Evolutionary conservation across 2,888 invertebrate genomes (phyloP).

Genomic region (Emmelina monodactyla): DNA sequence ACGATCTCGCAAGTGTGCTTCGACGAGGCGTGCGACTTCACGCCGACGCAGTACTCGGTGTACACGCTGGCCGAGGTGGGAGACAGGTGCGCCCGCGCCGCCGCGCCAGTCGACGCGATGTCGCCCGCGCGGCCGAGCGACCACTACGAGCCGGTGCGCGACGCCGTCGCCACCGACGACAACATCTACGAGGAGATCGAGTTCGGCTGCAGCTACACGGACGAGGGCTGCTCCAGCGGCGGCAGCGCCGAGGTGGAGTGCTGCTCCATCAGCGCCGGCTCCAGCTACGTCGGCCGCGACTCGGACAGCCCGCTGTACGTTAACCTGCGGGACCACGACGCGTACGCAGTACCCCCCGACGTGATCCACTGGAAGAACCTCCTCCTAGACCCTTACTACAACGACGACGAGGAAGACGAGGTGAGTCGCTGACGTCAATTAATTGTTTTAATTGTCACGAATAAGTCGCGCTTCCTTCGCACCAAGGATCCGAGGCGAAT

Average conservation of each 20-base stretch:
- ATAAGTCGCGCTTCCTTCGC: neutral
- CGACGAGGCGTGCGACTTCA: conserved; percentile 45
- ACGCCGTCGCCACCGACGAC: conserved; percentile 47
- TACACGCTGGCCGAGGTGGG: conserved; percentile 54
- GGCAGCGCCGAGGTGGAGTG: conserved; percentile 58
- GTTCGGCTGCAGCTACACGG: conserved; percentile 44
- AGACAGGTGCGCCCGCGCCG: conserved; percentile 38
- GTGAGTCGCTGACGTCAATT: conserved; percentile 28
- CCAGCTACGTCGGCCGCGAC: conserved; percentile 45
- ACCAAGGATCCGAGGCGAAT: neutral
- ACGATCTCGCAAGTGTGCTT: conserved; percentile 44
- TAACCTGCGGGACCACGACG: conserved; percentile 52
- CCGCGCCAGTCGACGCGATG: conserved; percentile 43
- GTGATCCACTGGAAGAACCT: conserved; percentile 63
- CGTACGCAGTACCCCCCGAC: conserved; percentile 54
- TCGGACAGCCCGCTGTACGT: conserved; percentile 58
- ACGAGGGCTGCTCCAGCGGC: conserved; percentile 54
- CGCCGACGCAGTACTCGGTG: conserved; percentile 38
- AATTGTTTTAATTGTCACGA: neutral
- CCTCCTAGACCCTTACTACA: conserved; percentile 53
- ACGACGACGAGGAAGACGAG: conserved; percentile 65
- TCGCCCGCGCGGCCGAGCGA: conserved; percentile 51
- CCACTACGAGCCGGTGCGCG: conserved; percentile 56
- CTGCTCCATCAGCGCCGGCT: conserved; percentile 53
- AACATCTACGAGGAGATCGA: conserved; percentile 61